Base-by-base conservation (phyloP, 2,113 vertebrate species). In the Verasper variegatus region DNA sequence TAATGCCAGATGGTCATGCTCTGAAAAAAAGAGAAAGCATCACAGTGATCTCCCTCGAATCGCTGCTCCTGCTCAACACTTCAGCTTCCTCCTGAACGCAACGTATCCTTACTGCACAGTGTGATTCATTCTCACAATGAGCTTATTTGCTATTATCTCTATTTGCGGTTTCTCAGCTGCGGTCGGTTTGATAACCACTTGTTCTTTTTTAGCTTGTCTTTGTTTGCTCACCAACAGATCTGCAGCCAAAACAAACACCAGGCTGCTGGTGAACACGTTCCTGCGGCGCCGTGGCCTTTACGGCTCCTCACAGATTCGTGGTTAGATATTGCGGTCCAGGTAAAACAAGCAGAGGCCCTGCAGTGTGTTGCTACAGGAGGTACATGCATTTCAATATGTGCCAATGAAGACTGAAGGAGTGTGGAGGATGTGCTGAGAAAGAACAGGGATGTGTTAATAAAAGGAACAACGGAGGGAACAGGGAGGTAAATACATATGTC, bases 1-100 rank as follows among this genome's bases (percentile, higher is more conserved):
- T 71, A 3, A 57, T 7, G 74, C 58, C 81, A 86, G 85, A 85
- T 77, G 72, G 78, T 26, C 18, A 64, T 68, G 42, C 51, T n/a
- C 0, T 15, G 2, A 11, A 26, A 27, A 40, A 3, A 23, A 51
- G 31, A 8, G 40, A 40, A 31, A 31, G 31, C 0, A 31, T 31
- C 31, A 6, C 31, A 7, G 31, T 31, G 31, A 31, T 31, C 31
- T 31, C 6, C 31, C 31, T 31, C 5, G 51, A 23, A 18, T 62
- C 57, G 0, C 8, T 37, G 8, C 40, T 31, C 12, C 40, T 42
- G 40, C 7, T 31, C 31, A 40, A 40, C 37, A 40, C 37, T 2
- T 11, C 37, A 40, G 37, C 37, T 40, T 40, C 37, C 12, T 42
- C 40, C 40, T 3, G 40, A 13, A 42, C 35, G 9, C 14, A 3